Evolutionary conservation across 2,113 vertebrate species (phyloP).

Genomic region (Salvelinus alpinus): DNA sequence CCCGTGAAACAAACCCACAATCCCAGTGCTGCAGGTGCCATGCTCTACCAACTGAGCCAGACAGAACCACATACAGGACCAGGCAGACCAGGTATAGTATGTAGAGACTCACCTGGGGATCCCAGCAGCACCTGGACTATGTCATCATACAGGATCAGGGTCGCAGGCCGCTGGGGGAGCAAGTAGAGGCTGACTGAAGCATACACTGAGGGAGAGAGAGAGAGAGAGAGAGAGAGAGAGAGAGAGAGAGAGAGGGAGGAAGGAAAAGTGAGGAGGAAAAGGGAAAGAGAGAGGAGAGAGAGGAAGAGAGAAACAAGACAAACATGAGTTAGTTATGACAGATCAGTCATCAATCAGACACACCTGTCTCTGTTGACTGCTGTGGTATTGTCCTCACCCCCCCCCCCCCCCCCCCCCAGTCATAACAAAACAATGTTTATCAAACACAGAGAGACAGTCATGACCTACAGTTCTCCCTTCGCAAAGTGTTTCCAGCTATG

Average conservation of each 20-base stretch:
- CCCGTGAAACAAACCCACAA: no score
- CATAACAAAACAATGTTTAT: no score
- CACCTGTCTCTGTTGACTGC: no score
- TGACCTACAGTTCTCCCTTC: no score
- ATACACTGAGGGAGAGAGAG: constrained; percentile 70
- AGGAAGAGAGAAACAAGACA: neutral
- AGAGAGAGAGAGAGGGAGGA: constrained; percentile 15
- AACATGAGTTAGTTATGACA: neutral
- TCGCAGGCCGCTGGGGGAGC: constrained; percentile 80
- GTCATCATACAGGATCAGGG: constrained; percentile 85
- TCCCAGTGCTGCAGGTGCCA: no score
- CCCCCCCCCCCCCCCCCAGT: no score
- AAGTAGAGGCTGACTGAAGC: constrained; percentile 83
- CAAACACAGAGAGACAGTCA: neutral
- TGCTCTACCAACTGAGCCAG: no score
- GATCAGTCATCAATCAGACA: no score
- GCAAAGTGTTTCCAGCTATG: no score
- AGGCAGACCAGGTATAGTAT: no score
- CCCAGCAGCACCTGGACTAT: constrained; percentile 82
- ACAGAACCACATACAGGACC: no score
- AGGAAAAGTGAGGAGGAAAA: neutral
- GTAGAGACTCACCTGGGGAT: constrained; percentile 76
- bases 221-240: constrained; percentile 7
- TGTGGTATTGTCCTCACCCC: no score
- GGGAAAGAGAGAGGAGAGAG: neutral